Base-by-base conservation (phyloP, 1,140 invertebrate genomes). In the Listronotus oregonensis region DNA sequence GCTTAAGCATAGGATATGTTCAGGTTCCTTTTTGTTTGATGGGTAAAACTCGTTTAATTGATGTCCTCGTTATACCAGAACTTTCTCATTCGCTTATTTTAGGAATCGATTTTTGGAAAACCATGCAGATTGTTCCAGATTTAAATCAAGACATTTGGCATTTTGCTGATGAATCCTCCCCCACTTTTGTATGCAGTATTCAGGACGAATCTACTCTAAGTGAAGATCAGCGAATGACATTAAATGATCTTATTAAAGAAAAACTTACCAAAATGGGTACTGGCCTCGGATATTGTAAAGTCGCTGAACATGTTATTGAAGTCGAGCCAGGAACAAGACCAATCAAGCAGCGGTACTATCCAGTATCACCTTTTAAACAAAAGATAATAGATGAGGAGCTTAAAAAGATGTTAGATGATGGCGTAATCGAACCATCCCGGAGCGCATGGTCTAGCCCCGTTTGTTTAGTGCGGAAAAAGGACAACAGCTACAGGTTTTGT, bases 261-360 rank as follows among this genome's bases (percentile, higher is more conserved):
- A 18, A 51, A 46, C 15, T 59, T 47, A 2, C 6, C 11, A 11
- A 9, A 6, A 18, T 59, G 61, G 63, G 50, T 43, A 10, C 17
- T 14, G 32, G 32, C 34, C 43, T 64, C 3, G 63, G 63, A 0
- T 58, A n/a, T 49, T 68, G 60, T 9, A 59, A 43, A 34, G 49
- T 73, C 37, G 58, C 72, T 2, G 31, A 73, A 18, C 75, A 79
- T 67, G 44, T 65, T 8, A 78, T 80, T 21, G 39, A 46, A 42
- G 14, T 56, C 1, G 67, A 71, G 15, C 34, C 63, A 1, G 31
- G 14, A 12, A 27, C 32, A 37, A 37, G 11, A 37, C 34, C 34
- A 37, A 8, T 37, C 11, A 37, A 37, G 34, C 34, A 37, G 8
- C 3, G 34, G 2, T 37, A 37, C 7, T 37, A 37, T 37, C 34